Evolutionary conservation across 2,113 vertebrate species (phyloP).

Genomic region (Xiphorhynchus elegans): DNA sequence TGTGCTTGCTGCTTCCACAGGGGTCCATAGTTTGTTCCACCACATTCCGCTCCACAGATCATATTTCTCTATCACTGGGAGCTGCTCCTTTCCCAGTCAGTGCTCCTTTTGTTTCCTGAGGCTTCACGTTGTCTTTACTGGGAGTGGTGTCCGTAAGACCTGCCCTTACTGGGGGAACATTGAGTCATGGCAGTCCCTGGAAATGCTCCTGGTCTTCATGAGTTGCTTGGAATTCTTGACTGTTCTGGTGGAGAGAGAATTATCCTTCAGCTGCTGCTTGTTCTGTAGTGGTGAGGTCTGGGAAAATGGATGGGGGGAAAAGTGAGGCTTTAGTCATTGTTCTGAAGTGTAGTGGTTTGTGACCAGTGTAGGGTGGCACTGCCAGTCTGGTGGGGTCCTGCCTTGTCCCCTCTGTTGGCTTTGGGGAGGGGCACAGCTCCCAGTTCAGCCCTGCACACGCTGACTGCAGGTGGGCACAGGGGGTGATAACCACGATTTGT

Average conservation of each 20-base stretch:
- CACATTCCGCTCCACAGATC: background rate
- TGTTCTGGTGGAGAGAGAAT: background rate
- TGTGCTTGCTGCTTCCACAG: no score
- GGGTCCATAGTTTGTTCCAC: background rate
- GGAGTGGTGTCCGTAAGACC: background rate
- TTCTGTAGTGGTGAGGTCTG: background rate
- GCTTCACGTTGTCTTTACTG: rapidly evolving
- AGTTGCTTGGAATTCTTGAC: background rate
- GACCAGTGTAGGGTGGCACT: rapidly evolving
- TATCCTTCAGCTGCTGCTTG: background rate
- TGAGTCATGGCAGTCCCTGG: rapidly evolving
- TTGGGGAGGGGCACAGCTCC: background rate
- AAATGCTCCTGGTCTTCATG: background rate
- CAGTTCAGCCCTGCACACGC: background rate
- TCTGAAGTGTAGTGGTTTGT: background rate
- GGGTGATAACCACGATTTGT: background rate
- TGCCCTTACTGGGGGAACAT: background rate
- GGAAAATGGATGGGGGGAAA: rapidly evolving
- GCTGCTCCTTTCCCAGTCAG: rapidly evolving
- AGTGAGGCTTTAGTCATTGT: rapidly evolving
- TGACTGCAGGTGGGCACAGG: background rate
- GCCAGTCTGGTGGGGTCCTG: background rate
- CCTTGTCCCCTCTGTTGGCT: background rate
- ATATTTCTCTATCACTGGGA: background rate
- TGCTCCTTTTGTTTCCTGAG: background rate